Evolutionary conservation across 2,888 invertebrate genomes (phyloP).

Genomic region (Deilephila porcellus): DNA sequence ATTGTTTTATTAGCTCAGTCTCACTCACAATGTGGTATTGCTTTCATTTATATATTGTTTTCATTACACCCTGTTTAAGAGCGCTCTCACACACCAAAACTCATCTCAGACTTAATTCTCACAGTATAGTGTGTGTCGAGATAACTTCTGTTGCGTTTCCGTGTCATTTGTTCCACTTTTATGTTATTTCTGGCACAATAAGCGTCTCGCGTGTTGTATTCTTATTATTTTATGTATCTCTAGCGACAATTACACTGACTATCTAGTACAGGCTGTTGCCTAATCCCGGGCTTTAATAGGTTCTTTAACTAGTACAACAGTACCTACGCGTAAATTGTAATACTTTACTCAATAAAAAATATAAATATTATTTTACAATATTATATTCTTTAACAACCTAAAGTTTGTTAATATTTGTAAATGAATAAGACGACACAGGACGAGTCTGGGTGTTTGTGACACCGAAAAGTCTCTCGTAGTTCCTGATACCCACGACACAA

Average conservation of each 20-base stretch:
- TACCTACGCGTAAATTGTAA: no score
- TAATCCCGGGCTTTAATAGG: neutral
- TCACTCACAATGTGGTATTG: neutral
- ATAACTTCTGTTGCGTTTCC: constrained; percentile 17
- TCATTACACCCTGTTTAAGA: constrained; percentile 19
- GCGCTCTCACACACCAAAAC: constrained; percentile 9
- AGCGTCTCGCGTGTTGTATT: neutral
- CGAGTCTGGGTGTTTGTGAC: no score
- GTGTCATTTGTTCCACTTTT: constrained; percentile 19
- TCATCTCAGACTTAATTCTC: constrained; percentile 1
- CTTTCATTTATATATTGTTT: neutral
- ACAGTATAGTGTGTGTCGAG: constrained; percentile 6
- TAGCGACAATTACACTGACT: neutral
- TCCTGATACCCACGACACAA: no score
- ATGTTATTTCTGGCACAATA: neutral
- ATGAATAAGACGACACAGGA: no score
- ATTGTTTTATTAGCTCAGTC: neutral
- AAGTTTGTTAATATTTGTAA: no score
- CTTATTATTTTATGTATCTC: neutral
- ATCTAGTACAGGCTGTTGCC: neutral
- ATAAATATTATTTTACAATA: no score
- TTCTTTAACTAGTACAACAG: neutral
- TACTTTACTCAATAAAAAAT: no score
- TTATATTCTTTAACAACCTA: no score
- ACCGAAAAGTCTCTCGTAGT: no score